These are phyloP conservation scores for Trichonephila clavata DNA, from an alignment of 1,140 invertebrate genomes.

Conservation along the genomic window DNA sequence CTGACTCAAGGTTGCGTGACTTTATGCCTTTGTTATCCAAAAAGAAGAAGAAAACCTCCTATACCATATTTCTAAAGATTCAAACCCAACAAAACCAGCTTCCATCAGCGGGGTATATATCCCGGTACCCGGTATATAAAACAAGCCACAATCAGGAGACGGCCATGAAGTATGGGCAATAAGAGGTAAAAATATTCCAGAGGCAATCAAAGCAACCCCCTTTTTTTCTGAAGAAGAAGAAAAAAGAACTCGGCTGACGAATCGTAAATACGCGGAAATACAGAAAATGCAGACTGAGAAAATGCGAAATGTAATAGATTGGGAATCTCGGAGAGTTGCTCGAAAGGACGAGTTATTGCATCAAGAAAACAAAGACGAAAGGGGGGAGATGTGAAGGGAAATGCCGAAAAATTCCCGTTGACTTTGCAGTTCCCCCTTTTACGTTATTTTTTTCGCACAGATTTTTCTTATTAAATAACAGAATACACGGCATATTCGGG, in stretches of 20 bases:
- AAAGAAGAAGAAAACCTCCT: neutral
- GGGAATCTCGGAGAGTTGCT: constrained; percentile 9
- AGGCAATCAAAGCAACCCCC: constrained; percentile 1
- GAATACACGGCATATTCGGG: neutral
- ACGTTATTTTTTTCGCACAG: neutral
- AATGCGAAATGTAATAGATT: constrained; percentile 19
- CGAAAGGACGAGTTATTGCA: constrained; percentile 16
- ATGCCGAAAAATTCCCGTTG: constrained; percentile 10
- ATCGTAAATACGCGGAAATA: constrained; percentile 26
- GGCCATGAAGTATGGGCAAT: neutral
- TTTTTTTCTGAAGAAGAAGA: neutral
- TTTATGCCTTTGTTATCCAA: neutral
- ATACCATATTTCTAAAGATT: neutral
- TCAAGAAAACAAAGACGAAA: neutral
- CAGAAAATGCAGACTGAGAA: constrained; percentile 13
- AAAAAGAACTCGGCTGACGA: neutral
- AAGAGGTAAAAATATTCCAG: neutral
- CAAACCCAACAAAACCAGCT: neutral
- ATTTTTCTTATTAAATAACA: constrained; percentile 17
- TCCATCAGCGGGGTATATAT: neutral
- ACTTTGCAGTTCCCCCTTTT: constrained; percentile 1
- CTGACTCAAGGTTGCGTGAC: neutral
- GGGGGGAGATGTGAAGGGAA: too few species aligned
- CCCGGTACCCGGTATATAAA: neutral
- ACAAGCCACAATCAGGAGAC: neutral